Base-by-base conservation (phyloP, 2,888 invertebrate genomes). In the Morpho helenor region DNA sequence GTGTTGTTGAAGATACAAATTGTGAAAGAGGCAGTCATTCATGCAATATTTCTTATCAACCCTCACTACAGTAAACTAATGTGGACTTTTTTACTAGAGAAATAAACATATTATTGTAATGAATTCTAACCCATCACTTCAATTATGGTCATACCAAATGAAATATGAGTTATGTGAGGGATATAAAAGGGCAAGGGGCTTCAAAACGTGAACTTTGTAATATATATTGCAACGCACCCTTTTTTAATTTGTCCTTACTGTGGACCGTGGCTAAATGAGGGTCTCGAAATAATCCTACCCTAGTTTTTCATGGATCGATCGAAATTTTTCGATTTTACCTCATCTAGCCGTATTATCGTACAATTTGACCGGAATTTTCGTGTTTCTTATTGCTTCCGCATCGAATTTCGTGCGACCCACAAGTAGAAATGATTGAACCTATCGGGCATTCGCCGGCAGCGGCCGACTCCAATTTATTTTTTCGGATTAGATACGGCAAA, bases 331-430 rank as follows among this genome's bases (percentile, higher is more conserved):
- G 78, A 74, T 74, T 69, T 71, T 68, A 72, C 52, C 55, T 62
- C 69, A 72, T 61, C 59, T 55, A 68, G 76, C 74, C 76, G 74
- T 70, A 77, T 80, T 80, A 79, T 77, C 78, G 75, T 80, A 79
- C 82, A 86, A 87, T 86, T 84, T 83, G 77, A 74, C 75, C 63
- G 79, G 78, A 83, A 83, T 84, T 85, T 81, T 85, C 87, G 84
- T 89, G 87, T 87, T 88, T 87, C 87, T 88, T 85, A 89, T 90
- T 87, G 83, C 88, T 90, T 90, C 90, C 90, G 89, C 88, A 84
- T 83, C 88, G 83, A 87, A 89, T 88, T 90, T 87, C 88, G 87
- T 90, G 88, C 87, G 87, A 87, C 87, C 87, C 86, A 81, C 80
- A 84, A 87, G 77, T 83, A 76, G 79, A 83, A 82, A 85, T 87